These are phyloP conservation scores for Scylla paramamosain DNA, from an alignment of 1,140 invertebrate genomes.

Conservation along the genomic window DNA sequence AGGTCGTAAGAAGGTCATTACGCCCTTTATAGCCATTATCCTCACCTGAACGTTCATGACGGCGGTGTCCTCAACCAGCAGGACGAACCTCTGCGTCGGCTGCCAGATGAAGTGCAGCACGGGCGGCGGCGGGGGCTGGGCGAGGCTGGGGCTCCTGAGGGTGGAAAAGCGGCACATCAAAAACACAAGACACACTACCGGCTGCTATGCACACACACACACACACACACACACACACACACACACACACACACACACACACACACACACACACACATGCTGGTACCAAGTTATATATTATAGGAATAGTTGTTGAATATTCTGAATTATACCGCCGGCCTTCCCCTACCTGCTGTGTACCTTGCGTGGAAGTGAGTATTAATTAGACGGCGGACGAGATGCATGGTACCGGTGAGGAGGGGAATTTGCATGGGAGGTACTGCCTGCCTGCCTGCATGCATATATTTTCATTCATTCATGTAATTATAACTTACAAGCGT, in stretches of 20 bases:
- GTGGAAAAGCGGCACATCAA: neutral
- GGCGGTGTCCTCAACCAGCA: slow-evolving; percentile 62
- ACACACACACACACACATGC: neutral
- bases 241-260: too few species aligned
- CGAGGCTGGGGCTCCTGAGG: neutral
- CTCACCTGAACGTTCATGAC: slow-evolving; percentile 68
- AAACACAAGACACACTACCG: neutral
- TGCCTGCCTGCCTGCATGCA: neutral
- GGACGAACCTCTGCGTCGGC: slow-evolving; percentile 63
- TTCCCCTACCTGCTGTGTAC: neutral
- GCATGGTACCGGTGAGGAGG: neutral
- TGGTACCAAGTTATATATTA: neutral
- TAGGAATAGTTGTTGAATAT: neutral
- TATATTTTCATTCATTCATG: neutral
- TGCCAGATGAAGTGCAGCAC: slow-evolving; percentile 54
- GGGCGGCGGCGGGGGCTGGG: neutral
- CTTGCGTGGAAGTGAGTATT: neutral
- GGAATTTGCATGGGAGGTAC: neutral
- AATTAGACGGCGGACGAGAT: neutral
- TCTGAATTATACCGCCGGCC: neutral
- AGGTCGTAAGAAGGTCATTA: slow-evolving; percentile 46
- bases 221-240: too few species aligned
- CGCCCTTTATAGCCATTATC: slow-evolving; percentile 45
- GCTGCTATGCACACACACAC: too few species aligned
- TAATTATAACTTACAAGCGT: neutral